phyloP scores from a whole-genome alignment of 2,888 invertebrate genomes.

The Diogma glabrata region DNA sequence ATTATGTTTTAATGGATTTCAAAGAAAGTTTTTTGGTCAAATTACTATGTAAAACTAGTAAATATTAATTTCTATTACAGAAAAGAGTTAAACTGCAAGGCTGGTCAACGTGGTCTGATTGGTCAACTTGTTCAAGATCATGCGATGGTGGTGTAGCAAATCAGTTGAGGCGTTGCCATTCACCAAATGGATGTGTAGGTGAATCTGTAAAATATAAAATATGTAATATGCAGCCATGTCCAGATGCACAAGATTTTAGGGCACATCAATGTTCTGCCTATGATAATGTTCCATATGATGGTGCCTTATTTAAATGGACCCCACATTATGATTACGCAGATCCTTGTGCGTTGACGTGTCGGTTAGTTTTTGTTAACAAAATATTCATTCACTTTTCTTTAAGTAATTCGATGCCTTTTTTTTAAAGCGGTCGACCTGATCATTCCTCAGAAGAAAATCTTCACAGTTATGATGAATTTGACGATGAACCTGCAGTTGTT shows the following conservation, averaged over 20 bases:
- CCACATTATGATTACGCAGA: constrained; percentile 72
- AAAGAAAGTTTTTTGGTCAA: too few species aligned
- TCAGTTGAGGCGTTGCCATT: constrained; percentile 72
- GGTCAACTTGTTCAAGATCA: constrained; percentile 83
- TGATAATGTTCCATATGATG: constrained; percentile 72
- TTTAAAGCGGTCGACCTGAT: constrained; percentile 37
- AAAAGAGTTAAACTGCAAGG: constrained; percentile 39
- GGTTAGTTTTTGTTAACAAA: constrained; percentile 36
- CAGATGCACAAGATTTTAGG: constrained; percentile 67
- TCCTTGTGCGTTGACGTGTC: constrained; percentile 78
- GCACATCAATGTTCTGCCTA: constrained; percentile 80
- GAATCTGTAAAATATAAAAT: constrained; percentile 77
- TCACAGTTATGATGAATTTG: constrained; percentile 30
- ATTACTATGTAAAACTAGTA: too few species aligned
- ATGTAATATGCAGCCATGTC: constrained; percentile 89
- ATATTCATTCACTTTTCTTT: neutral
- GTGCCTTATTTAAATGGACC: constrained; percentile 68
- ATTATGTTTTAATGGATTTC: too few species aligned
- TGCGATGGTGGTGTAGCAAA: constrained; percentile 88
- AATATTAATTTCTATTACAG: neutral
- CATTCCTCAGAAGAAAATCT: constrained; percentile 30
- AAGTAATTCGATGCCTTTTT: constrained; percentile 1
- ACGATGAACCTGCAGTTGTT: constrained; percentile 58
- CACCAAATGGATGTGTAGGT: constrained; percentile 64
- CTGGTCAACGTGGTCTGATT: constrained; percentile 84